A percentile compares a stretch with the other conserved stretches of the same genome.
Evolutionary conservation across 2,113 vertebrate genomes (phyloP).

Genomic region (Semnornis frantzii): DNA sequence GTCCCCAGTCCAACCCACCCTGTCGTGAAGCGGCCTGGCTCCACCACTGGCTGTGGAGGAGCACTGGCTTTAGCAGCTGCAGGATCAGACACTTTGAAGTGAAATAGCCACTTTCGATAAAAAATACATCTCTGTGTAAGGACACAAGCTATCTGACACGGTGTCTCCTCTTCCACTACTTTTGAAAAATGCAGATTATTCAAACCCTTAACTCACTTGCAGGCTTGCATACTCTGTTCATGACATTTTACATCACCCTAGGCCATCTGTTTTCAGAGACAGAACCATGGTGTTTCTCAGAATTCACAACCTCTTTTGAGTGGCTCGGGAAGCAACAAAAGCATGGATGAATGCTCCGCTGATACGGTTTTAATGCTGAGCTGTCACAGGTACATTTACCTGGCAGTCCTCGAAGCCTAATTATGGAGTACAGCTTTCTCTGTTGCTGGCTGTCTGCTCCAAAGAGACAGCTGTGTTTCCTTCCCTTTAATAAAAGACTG

Average conservation of each 20-base stretch:
- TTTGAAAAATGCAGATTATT: background rate
- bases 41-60: background rate
- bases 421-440: background rate
- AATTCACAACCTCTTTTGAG: background rate
- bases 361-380: background rate
- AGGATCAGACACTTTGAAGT: background rate
- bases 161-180: background rate
- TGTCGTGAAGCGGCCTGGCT: background rate
- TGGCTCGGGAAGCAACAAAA: background rate
- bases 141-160: background rate
- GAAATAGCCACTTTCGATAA: background rate
- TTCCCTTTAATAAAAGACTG: constrained; percentile 5
- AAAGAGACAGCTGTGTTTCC: constrained; percentile 8
- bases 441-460: background rate
- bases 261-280: background rate
- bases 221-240: background rate
- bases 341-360: background rate
- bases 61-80: background rate
- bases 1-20: fast-evolving
- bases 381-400: background rate
- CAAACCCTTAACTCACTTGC: background rate
- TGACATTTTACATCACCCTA: background rate
- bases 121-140: background rate
- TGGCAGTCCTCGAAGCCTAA: background rate
- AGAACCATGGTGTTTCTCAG: background rate